Percentiles rank a stretch among this genome's conserved stretches.
These are phyloP conservation scores for Agrochola litura DNA, from an alignment of 2,888 invertebrate species.

Conservation along the genomic window DNA sequence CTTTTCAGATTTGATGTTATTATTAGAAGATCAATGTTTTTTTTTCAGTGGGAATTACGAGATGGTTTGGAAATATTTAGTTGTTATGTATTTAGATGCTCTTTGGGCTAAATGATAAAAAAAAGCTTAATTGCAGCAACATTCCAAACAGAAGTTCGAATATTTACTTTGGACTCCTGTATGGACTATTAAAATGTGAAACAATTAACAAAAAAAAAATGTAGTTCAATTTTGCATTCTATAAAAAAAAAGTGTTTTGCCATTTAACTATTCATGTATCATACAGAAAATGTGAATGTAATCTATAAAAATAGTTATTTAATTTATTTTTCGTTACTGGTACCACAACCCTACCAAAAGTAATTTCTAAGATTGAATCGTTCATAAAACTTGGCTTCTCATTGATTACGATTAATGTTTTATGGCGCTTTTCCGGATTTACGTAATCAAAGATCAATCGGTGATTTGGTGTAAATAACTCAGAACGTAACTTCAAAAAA, in stretches of 20 bases:
- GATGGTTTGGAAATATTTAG: neutral
- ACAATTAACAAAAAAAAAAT: too few species aligned
- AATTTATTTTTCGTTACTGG: neutral
- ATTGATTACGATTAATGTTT: slow-evolving; percentile 6
- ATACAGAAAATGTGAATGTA: neutral
- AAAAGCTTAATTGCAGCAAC: neutral
- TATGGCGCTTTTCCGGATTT: slow-evolving; percentile 6
- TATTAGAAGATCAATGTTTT: neutral
- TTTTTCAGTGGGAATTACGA: neutral
- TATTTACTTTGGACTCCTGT: neutral
- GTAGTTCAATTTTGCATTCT: neutral
- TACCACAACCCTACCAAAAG: neutral
- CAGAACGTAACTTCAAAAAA: neutral
- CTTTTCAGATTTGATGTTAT: neutral
- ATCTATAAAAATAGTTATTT: neutral
- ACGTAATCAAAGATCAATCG: neutral
- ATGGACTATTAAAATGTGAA: too few species aligned
- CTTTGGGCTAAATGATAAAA: neutral
- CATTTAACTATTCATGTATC: neutral
- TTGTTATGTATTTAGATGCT: neutral
- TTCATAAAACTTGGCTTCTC: slow-evolving; percentile 11
- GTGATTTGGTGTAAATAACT: neutral
- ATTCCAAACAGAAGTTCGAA: neutral
- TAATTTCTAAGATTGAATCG: slow-evolving; percentile 16
- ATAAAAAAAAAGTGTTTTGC: neutral